Conservation (phyloP, 2,113 vertebrate species). For the Pao palembangensis region DNA sequence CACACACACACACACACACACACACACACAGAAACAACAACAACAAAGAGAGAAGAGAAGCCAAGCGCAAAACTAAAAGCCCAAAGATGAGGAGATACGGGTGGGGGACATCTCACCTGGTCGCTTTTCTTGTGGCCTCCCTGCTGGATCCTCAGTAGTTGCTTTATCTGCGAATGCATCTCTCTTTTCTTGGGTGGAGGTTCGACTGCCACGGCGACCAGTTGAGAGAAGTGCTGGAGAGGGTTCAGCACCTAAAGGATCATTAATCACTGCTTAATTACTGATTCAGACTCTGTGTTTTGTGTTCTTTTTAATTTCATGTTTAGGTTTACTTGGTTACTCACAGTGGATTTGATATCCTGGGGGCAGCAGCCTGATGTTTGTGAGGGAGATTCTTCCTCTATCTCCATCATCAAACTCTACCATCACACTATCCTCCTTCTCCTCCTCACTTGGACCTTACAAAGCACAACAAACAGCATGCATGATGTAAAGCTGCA, state of each 20-base stretch:
- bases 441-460: constrained; percentile 83
- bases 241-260: constrained; percentile 84
- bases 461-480: constrained; percentile 46
- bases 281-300: neutral
- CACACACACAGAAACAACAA: too few species aligned
- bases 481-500: neutral
- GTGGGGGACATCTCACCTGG: constrained; percentile 71
- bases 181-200: constrained; percentile 68
- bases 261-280: neutral
- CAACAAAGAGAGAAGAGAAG: too few species aligned
- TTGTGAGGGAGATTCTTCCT: constrained; percentile 87
- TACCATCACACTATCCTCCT: constrained; percentile 85
- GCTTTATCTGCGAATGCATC: constrained; percentile 72
- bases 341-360: constrained; percentile 95
- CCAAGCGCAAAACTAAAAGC: too few species aligned
- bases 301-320: neutral
- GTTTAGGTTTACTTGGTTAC: constrained; percentile 34
- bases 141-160: constrained; percentile 70
- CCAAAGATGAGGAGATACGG: neutral
- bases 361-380: constrained; percentile 88
- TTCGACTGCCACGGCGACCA: constrained; percentile 78
- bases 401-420: constrained; percentile 96
- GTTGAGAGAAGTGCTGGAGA: constrained; percentile 85
- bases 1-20: too few species aligned
- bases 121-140: constrained; percentile 77